Conservation (phyloP, 2,113 vertebrate genomes). For the Chrysochloris asiatica region DNA sequence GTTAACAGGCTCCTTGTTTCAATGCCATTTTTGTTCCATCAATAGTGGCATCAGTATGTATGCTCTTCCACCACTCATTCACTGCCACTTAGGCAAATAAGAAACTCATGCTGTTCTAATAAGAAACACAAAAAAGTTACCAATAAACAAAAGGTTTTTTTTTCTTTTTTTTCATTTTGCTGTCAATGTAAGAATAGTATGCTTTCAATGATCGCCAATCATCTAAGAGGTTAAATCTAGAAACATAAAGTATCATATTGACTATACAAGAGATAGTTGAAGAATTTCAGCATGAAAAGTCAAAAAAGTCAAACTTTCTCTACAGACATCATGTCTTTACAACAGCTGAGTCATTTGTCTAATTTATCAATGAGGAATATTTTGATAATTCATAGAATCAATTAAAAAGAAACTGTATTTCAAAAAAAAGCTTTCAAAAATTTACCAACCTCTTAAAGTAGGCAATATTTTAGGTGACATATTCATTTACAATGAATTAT, state of each 20-base stretch:
- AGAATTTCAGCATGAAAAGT: neutral
- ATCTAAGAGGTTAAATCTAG: neutral
- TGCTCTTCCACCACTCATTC: neutral
- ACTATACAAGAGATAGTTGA: neutral
- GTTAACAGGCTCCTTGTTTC: neutral
- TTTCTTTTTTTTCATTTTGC: neutral
- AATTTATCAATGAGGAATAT: neutral
- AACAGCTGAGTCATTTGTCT: neutral
- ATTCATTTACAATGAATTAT: neutral
- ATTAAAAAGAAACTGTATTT: neutral
- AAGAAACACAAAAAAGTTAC: neutral
- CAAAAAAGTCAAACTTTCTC: neutral
- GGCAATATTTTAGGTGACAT: neutral
- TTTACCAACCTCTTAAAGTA: constrained; percentile 2
- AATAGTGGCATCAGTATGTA: neutral
- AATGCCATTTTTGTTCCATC: constrained; percentile 38
- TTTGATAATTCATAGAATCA: neutral
- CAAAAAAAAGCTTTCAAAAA: neutral
- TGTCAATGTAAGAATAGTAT: neutral
- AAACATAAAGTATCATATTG: neutral
- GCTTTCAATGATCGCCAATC: neutral
- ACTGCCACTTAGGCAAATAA: neutral
- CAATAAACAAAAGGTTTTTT: neutral
- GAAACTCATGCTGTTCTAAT: neutral
- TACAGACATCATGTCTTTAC: neutral